Percentiles rank a stretch among this genome's conserved stretches.
phyloP scores from a whole-genome alignment of 2,888 invertebrate species.

The Hypena proboscidalis region DNA sequence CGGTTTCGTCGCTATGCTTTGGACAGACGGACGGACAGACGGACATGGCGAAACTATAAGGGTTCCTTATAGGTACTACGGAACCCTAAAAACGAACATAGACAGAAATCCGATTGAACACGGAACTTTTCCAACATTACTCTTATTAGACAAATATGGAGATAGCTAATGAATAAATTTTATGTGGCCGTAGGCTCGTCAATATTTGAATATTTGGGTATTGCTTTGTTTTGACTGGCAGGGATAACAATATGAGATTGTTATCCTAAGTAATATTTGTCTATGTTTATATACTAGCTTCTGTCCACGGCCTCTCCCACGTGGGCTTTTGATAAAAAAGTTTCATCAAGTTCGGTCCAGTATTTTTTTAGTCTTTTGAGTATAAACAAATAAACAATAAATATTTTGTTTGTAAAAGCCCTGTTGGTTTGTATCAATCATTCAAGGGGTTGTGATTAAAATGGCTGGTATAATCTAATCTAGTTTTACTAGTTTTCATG shows the following conservation, averaged over 20 bases:
- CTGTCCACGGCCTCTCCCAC: no score
- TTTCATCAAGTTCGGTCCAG: no score
- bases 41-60: no score
- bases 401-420: not conserved
- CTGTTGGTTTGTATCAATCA: not conserved
- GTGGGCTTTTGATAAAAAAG: no score
- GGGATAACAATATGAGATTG: not conserved
- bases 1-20: no score
- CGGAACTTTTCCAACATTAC: not conserved
- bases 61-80: no score
- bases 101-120: not conserved
- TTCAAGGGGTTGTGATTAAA: not conserved
- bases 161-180: conserved; percentile 1
- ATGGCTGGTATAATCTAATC: no score
- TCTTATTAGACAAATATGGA: conserved; percentile 2
- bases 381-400: no score
- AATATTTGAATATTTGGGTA: not conserved
- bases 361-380: no score
- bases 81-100: not conserved
- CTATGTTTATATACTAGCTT: no score
- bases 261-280: not conserved
- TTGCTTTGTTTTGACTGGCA: not conserved
- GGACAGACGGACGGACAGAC: no score
- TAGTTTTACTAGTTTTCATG: no score
- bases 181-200: not conserved